Base-by-base conservation (phyloP, 2,113 vertebrate species). In the Ailuropoda melanoleuca region DNA sequence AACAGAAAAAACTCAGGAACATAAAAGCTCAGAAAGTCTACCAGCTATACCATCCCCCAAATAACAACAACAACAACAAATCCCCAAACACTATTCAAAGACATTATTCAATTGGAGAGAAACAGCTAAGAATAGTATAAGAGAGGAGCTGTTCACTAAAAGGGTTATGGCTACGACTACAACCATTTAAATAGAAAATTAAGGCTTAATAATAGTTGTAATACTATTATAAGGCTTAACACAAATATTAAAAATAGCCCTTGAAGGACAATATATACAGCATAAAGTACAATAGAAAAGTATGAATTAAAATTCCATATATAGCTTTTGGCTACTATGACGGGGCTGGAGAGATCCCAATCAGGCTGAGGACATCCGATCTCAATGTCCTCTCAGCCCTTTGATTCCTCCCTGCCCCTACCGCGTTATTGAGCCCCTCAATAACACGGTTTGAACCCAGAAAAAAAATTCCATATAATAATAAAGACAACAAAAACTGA, bases 181-280 rank as follows among this genome's bases (percentile, higher is more conserved):
- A 72, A 94, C 29, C 34, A 68, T 68, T 91, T 50, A 92, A 77
- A 75, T 55, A 58, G 53, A 86, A 95, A 92, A 48, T 64, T 89
- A 78, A 86, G 24, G 18, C 64, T 82, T 91, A 82, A 74, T 55
- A 89, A 75, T 53, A 62, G 18, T 80, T 87, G 9, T 87, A 66
- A 46, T 83, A 60, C 58, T 81, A 23, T 77, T 83, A 78, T 70
- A 81, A 77, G 14, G 11, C 21, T 86, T 86, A 60, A 80, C 75
- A 34, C 23, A 90, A 75, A 56, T 74, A 34, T 80, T 58, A 77
- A 83, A 95, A 90, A 70, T 19, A 94, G 23, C 9, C 46, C 39
- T 90, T 85, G 5, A 87, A 74, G 26, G 19, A 81, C 83, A 83
- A 92, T 81, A 88, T 66, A 14, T 34, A 26, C 1, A 55, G 13